phyloP scores from a whole-genome alignment of 2,797 vertebrate genomes.

The Argya squamiceps region DNA sequence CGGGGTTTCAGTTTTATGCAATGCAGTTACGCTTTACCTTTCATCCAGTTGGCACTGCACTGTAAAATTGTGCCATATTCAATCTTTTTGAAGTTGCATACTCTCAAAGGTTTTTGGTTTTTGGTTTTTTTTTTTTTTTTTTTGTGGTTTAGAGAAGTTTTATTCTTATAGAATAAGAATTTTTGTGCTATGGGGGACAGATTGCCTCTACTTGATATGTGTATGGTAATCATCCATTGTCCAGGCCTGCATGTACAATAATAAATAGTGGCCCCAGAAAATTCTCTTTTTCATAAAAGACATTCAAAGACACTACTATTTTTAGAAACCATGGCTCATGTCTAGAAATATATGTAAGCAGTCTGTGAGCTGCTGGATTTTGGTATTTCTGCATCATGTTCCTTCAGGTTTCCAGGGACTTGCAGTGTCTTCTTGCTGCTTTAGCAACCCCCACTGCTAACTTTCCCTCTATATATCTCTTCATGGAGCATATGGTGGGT shows the following conservation, averaged over 20 bases:
- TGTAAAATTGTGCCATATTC: slow-evolving; percentile 36
- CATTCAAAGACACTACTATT: not conserved
- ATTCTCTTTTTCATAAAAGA: not conserved
- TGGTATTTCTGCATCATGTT: not conserved
- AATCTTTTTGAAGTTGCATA: slow-evolving; percentile 20
- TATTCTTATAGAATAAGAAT: not conserved
- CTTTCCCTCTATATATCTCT: slow-evolving; percentile 28
- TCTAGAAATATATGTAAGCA: not conserved
- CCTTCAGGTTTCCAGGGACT: not conserved
- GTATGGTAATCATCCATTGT: not conserved
- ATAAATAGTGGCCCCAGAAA: not conserved
- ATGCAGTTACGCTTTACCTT: not conserved
- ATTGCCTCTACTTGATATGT: not conserved
- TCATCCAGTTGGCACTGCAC: slow-evolving; percentile 37
- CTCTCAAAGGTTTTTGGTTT: not conserved
- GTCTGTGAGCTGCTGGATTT: not conserved
- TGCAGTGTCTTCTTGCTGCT: not conserved
- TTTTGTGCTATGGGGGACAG: not conserved
- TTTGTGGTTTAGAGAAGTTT: slow-evolving; percentile 37
- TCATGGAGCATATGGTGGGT: slow-evolving; percentile 18
- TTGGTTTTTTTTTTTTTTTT: not conserved
- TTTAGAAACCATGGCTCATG: not conserved
- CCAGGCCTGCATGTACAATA: not conserved
- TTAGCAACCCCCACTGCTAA: not conserved
- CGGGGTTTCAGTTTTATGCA: slow-evolving; percentile 1